Percentiles rank a stretch among this genome's conserved stretches.
These are phyloP conservation scores for Cydia fagiglandana DNA, from an alignment of 1,140 invertebrate species.

Conservation along the genomic window DNA sequence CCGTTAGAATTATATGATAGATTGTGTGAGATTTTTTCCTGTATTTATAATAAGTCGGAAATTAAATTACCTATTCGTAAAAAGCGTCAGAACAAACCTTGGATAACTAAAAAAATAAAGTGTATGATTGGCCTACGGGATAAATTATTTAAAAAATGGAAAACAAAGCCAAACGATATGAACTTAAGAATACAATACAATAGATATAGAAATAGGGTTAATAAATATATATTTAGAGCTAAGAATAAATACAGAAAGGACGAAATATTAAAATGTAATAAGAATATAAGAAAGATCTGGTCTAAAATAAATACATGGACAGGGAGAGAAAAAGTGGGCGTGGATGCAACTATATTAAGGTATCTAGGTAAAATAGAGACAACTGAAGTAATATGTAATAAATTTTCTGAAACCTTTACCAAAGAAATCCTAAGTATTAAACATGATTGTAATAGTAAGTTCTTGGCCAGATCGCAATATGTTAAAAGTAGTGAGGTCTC, in stretches of 20 bases:
- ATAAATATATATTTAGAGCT: conserved; percentile 26
- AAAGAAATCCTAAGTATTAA: conserved; percentile 21
- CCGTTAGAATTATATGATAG: background rate
- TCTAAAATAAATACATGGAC: conserved; percentile 6
- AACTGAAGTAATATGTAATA: background rate
- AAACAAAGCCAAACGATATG: conserved; percentile 36
- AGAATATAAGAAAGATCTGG: conserved; percentile 20
- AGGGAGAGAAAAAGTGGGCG: background rate
- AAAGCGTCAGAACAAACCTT: background rate
- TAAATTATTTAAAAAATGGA: conserved; percentile 42
- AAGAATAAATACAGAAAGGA: conserved; percentile 21
- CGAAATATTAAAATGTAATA: conserved; percentile 10
- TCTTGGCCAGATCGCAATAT: conserved; percentile 38
- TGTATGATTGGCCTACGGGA: conserved; percentile 38
- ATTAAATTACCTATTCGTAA: background rate
- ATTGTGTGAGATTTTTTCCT: background rate
- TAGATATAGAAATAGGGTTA: background rate
- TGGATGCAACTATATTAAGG: background rate
- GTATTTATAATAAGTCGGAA: background rate
- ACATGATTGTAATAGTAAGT: conserved; percentile 34
- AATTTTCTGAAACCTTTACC: conserved; percentile 26
- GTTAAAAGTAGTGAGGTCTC: conserved; percentile 5
- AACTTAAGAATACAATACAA: conserved; percentile 5
- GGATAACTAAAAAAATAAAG: conserved; percentile 35
- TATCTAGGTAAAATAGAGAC: conserved; percentile 15